Evolutionary conservation across 2,113 vertebrate species (phyloP).

Genomic region (Urocitellus parryii): DNA sequence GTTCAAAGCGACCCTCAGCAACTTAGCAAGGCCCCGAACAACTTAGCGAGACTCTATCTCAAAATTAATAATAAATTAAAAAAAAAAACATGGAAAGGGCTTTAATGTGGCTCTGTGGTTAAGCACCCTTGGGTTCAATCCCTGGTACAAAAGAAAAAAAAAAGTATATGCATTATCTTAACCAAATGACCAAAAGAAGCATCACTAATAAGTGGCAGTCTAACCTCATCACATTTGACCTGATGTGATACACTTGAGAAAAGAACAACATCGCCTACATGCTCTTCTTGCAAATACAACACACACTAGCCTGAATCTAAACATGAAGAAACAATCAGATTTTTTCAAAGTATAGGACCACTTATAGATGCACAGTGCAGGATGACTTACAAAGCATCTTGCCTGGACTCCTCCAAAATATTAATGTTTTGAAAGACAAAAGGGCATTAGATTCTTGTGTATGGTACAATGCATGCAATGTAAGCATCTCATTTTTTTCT

Average conservation of each 20-base stretch:
- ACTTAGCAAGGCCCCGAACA: too few relatives aligned
- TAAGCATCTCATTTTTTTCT: constrained; percentile 30
- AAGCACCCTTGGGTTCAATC: too few relatives aligned
- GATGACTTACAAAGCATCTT: constrained; percentile 17
- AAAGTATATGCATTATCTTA: constrained; percentile 21
- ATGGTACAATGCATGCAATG: not conserved
- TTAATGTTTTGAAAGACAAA: constrained; percentile 27
- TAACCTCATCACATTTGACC: not conserved
- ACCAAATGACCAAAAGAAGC: constrained; percentile 14
- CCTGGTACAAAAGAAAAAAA: not conserved
- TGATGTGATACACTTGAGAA: not conserved
- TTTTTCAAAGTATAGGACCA: not conserved
- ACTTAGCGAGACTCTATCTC: too few relatives aligned
- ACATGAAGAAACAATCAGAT: constrained; percentile 16
- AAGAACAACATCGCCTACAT: not conserved
- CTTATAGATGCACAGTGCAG: not conserved
- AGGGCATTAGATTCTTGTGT: not conserved
- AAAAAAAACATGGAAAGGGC: too few relatives aligned
- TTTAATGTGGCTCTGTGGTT: too few relatives aligned
- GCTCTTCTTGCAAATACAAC: constrained; percentile 1
- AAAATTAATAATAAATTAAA: too few relatives aligned
- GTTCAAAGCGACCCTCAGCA: too few relatives aligned
- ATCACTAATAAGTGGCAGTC: not conserved
- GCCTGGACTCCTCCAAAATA: constrained; percentile 13
- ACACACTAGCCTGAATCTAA: constrained; percentile 26